Percentiles rank a stretch among this genome's conserved stretches.
Conservation (phyloP, 1,140 invertebrate species). For the Musca vetustissima region DNA sequence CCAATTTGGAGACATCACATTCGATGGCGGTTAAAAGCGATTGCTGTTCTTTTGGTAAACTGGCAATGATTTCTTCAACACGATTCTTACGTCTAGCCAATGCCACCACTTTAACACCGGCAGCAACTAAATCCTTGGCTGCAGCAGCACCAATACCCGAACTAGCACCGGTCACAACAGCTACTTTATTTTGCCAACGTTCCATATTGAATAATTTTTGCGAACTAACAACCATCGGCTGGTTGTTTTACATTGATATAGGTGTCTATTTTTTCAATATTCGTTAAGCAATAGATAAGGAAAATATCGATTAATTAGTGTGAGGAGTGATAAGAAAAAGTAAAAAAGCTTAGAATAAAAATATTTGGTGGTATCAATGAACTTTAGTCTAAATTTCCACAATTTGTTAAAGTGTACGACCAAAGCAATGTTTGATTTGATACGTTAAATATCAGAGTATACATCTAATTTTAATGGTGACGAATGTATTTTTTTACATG, state of each 20-base stretch:
- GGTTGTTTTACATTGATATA: neutral
- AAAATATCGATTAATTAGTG: too few species aligned
- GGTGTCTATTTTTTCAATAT: neutral
- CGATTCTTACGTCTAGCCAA: slow-evolving; percentile 65
- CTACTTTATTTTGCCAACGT: slow-evolving; percentile 64
- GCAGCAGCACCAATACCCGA: slow-evolving; percentile 67
- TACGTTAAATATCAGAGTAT: too few species aligned
- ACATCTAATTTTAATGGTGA: too few species aligned
- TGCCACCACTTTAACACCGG: slow-evolving; percentile 67
- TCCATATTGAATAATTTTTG: slow-evolving; percentile 59
- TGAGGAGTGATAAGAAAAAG: too few species aligned
- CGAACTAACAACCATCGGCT: neutral
- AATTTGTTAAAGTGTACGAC: too few species aligned
- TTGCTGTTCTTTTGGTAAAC: slow-evolving; percentile 13
- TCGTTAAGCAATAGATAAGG: too few species aligned
- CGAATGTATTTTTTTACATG: too few species aligned
- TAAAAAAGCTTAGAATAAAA: too few species aligned
- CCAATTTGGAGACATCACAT: slow-evolving; percentile 67
- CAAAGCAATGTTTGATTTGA: too few species aligned
- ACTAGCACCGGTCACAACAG: slow-evolving; percentile 71
- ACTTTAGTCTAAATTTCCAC: too few species aligned
- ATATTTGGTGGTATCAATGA: too few species aligned
- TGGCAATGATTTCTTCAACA: slow-evolving; percentile 54
- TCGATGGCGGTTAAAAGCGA: slow-evolving; percentile 51
- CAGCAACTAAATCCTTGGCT: slow-evolving; percentile 58